These are phyloP conservation scores for Samia ricini DNA, from an alignment of 1,140 invertebrate species.

Conservation along the genomic window DNA sequence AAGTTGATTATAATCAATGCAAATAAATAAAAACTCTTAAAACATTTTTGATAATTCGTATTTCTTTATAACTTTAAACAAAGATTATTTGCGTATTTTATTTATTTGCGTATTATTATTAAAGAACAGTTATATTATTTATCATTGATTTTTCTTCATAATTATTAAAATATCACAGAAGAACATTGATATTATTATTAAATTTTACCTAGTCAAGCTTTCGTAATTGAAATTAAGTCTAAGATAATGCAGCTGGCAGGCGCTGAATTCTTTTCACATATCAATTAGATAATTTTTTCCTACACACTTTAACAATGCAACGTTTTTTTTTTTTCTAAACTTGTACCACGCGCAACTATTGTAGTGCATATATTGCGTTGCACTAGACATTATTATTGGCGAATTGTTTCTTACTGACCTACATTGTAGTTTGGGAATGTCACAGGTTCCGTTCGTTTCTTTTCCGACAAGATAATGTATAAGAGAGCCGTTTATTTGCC, in stretches of 20 bases:
- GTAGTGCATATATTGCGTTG: constrained; percentile 6
- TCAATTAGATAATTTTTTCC: constrained; percentile 8
- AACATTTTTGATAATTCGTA: no score
- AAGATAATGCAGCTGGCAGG: neutral
- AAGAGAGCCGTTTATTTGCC: neutral
- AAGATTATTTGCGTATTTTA: no score
- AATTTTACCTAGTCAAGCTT: no score
- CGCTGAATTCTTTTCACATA: constrained; percentile 11
- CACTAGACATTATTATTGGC: neutral
- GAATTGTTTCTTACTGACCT: neutral
- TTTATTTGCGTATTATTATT: no score
- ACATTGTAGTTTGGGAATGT: constrained; percentile 6
- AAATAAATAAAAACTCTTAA: no score
- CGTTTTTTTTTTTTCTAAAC: constrained; percentile 1
- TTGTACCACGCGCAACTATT: constrained; percentile 1
- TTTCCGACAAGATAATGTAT: neutral
- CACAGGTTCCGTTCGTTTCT: neutral
- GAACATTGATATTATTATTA: no score
- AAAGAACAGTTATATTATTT: no score
- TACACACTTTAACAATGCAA: constrained; percentile 11
- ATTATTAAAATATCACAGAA: no score
- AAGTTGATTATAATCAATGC: no score
- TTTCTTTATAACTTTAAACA: no score
- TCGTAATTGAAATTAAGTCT: neutral
- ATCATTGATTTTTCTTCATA: no score